Evolutionary conservation across 2,113 vertebrate genomes (phyloP), one percentile per base, ranked within the genome.

Genomic region (Clarias magur): DNA sequence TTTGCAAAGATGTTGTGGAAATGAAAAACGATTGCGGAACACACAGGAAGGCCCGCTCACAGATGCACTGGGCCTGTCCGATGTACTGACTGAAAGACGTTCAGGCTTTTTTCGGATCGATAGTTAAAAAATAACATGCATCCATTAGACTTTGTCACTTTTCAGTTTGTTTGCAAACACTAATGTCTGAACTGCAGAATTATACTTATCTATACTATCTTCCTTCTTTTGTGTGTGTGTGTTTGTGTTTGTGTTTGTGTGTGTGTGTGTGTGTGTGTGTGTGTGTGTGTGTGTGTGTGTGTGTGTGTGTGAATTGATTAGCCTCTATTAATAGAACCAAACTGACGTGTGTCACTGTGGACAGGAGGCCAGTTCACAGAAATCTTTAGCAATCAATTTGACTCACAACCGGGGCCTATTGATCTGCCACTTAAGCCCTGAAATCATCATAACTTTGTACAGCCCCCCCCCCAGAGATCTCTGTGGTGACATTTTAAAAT

Each of bases 1-100:
- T 65, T 90, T 86, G 87, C 89, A 88, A 85, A 75, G 91, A 88
- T 89, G 83, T 34, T 92, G 91, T 91, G 78, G 86, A 84, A 91
- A 86, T 80, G 57, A 57, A 83, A 86, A 84, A 70, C 92, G 81
- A 89, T 83, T 90, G 79, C 83, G 85, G 16, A 62, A 83, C 70
- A 73, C n/a, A 80, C 88, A 65, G 67, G 53, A 84, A 42, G 23
- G n/a, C n/a, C 57, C 30, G 15, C 11, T 63, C 48, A 30, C 48
- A 30, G 27, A 68, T 78, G 54, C 73, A 80, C 75, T 75, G 60
- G 56, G 53, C 16, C 6, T 34, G 21, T 48, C 48, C 4, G 53
- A n/a, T 42, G 23, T 38, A 73, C 56, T n/a, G n/a, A n/a, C 78
- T 57, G 27, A 65, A n/a, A n/a, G n/a, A n/a, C 16, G 3, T 34